Percentiles rank a stretch among this genome's conserved stretches.
phyloP scores from a whole-genome alignment of 1,140 invertebrate genomes.

The Laodelphax striatellus region DNA sequence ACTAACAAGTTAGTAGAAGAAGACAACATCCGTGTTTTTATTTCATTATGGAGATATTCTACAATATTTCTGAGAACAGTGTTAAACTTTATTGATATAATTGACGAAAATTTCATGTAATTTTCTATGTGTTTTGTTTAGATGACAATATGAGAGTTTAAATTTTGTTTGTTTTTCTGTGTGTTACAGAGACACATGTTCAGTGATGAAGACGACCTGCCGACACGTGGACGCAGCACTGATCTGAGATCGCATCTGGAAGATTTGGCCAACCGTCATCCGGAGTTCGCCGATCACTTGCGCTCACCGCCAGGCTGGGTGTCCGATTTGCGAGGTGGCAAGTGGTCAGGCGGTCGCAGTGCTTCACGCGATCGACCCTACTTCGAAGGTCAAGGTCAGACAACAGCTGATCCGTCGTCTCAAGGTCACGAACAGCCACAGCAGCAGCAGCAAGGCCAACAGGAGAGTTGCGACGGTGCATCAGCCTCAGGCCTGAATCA shows the following conservation, averaged over 20 bases:
- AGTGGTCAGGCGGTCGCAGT: neutral
- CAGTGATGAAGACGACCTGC: neutral
- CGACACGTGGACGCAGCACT: slow-evolving; percentile 33
- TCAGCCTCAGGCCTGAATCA: slow-evolving; percentile 39
- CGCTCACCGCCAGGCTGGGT: slow-evolving; percentile 32
- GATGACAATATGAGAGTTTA: too few relatives aligned
- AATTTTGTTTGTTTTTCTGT: neutral
- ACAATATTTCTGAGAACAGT: too few relatives aligned
- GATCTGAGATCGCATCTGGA: slow-evolving; percentile 41
- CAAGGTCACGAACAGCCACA: slow-evolving; percentile 5
- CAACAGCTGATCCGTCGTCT: neutral
- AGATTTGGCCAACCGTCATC: slow-evolving; percentile 43
- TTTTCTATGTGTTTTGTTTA: too few relatives aligned
- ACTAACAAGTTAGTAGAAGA: too few relatives aligned
- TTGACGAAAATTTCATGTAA: too few relatives aligned
- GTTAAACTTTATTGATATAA: too few relatives aligned
- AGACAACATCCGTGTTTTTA: too few relatives aligned
- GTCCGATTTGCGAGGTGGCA: slow-evolving; percentile 19
- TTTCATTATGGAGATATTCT: too few relatives aligned
- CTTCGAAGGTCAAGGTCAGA: neutral
- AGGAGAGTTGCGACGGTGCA: neutral
- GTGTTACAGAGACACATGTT: neutral
- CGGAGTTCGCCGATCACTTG: slow-evolving; percentile 47
- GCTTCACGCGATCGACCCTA: neutral
- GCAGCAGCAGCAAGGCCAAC: slow-evolving; percentile 17